phyloP scores from a whole-genome alignment of 2,113 vertebrate genomes.

The Ranitomeya imitator region DNA sequence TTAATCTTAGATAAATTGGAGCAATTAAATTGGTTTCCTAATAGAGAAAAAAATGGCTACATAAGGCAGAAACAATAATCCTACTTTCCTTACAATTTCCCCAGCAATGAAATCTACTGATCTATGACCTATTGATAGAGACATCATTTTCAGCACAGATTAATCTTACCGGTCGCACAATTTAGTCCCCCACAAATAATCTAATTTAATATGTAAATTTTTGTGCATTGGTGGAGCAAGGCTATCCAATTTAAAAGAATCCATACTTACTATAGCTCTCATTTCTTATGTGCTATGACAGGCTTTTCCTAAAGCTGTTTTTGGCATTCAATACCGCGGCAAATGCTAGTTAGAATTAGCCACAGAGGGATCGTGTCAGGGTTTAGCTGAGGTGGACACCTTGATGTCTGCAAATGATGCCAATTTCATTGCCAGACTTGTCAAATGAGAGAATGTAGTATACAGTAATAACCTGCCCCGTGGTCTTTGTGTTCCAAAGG shows the following conservation, averaged over 20 bases:
- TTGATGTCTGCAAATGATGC: conserved; percentile 14
- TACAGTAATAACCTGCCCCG: neutral
- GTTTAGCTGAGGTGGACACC: conserved; percentile 31
- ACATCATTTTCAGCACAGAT: neutral
- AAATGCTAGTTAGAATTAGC: conserved; percentile 5
- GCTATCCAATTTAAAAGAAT: neutral
- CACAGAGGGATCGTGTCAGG: conserved; percentile 6
- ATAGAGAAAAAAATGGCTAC: neutral
- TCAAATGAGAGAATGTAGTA: conserved; percentile 24
- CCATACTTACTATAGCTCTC: neutral
- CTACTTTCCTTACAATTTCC: neutral
- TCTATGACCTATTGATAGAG: neutral
- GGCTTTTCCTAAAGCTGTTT: conserved; percentile 15
- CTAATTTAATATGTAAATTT: neutral
- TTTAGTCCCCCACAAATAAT: neutral
- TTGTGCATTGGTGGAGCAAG: neutral
- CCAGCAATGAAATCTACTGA: neutral
- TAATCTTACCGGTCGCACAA: neutral
- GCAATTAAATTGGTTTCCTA: too few relatives aligned
- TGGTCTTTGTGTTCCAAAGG: conserved; percentile 4
- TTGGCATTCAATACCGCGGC: conserved; percentile 11
- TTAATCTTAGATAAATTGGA: too few relatives aligned
- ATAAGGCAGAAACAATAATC: neutral
- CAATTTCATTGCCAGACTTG: conserved; percentile 12
- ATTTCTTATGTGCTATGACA: neutral